phyloP scores from a whole-genome alignment of 2,888 invertebrate genomes.

The Drosophila phalerata region DNA sequence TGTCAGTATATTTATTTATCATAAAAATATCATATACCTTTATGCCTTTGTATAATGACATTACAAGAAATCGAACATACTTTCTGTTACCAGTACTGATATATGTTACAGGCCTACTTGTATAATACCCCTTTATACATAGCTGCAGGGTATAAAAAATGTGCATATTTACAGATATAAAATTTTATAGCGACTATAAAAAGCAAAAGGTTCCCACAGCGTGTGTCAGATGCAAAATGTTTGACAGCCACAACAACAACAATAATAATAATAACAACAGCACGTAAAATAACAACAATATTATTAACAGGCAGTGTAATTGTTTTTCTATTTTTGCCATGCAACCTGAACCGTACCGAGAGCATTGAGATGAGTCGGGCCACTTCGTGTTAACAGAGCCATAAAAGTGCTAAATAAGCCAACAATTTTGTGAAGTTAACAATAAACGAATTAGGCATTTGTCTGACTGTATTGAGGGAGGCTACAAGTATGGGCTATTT shows the following conservation, averaged over 20 bases:
- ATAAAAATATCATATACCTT: no score
- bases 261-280: slow-evolving; percentile 2
- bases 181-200: slow-evolving; percentile 61
- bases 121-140: background rate
- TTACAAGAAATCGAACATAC: no score
- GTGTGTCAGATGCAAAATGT: slow-evolving; percentile 58
- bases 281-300: slow-evolving; percentile 28
- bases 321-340: slow-evolving; percentile 58
- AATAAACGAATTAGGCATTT: slow-evolving; percentile 32
- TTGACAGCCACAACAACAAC: slow-evolving; percentile 12
- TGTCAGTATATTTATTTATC: no score
- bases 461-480: slow-evolving; percentile 4
- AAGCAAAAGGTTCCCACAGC: slow-evolving; percentile 67
- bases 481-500: slow-evolving; percentile 16
- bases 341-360: slow-evolving; percentile 30
- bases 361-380: slow-evolving; percentile 23
- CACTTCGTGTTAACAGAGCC: slow-evolving; percentile 62
- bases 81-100: no score
- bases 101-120: background rate
- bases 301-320: slow-evolving; percentile 63
- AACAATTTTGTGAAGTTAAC: slow-evolving; percentile 57
- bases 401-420: slow-evolving; percentile 68
- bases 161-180: slow-evolving; percentile 29
- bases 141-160: slow-evolving; percentile 6
- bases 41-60: no score